Evolutionary conservation across 2,888 invertebrate genomes (phyloP).

Genomic region (Tridacna crocea): DNA sequence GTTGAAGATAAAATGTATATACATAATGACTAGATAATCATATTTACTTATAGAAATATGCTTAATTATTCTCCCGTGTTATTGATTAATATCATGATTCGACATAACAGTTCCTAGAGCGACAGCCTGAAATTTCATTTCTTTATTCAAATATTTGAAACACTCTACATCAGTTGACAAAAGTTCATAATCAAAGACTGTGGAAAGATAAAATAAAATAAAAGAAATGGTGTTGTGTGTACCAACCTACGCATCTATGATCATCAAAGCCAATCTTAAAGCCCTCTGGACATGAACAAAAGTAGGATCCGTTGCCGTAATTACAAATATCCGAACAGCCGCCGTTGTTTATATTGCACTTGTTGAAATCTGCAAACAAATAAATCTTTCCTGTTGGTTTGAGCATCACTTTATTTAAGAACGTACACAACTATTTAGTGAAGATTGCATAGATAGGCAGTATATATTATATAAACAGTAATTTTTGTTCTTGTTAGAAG

Average conservation of each 20-base stretch:
- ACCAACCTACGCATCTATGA: conserved; percentile 8
- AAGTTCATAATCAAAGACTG: not conserved
- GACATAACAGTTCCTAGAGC: too few relatives aligned
- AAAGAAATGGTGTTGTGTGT: not conserved
- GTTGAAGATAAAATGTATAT: too few relatives aligned
- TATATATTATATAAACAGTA: too few relatives aligned
- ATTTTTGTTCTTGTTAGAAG: too few relatives aligned
- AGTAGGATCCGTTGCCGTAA: not conserved
- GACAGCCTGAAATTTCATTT: not conserved
- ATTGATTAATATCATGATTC: too few relatives aligned
- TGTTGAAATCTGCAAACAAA: not conserved
- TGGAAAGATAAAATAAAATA: not conserved
- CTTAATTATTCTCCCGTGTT: too few relatives aligned
- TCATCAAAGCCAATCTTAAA: not conserved
- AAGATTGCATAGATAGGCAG: too few relatives aligned
- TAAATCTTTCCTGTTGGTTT: too few relatives aligned
- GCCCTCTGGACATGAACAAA: conserved; percentile 1
- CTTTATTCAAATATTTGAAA: not conserved
- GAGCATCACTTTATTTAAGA: too few relatives aligned
- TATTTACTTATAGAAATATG: too few relatives aligned
- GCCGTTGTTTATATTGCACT: conserved; percentile 7
- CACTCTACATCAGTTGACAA: not conserved
- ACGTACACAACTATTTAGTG: too few relatives aligned
- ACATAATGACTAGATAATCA: too few relatives aligned
- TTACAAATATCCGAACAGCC: conserved; percentile 21